Conservation (phyloP, 2,797 vertebrate species). For the Galago senegalensis region DNA sequence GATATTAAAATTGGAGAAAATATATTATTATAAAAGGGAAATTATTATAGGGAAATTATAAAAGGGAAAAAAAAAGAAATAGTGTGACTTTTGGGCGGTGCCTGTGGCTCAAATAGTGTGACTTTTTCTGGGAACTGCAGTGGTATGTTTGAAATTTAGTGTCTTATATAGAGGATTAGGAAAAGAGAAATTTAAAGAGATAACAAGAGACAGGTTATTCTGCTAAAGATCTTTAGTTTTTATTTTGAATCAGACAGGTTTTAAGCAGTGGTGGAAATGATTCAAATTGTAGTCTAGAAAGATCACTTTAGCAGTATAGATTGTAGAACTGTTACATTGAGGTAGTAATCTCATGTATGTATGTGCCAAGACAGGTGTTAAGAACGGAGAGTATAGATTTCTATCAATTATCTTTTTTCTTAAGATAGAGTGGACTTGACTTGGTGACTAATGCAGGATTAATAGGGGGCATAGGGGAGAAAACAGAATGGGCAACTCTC, state of each 20-base stretch:
- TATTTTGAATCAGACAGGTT: slow-evolving; percentile 29
- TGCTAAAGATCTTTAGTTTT: slow-evolving; percentile 29
- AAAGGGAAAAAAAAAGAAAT: neutral
- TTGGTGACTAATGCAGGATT: neutral
- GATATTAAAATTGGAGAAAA: too few species aligned
- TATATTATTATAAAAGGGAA: too few species aligned
- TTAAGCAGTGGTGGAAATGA: slow-evolving; percentile 22
- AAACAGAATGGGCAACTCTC: neutral
- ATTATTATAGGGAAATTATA: too few species aligned
- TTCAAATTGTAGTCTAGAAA: slow-evolving; percentile 12
- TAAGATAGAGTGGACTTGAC: neutral
- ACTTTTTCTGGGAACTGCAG: neutral
- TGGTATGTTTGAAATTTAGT: slow-evolving; percentile 35
- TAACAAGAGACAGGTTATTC: neutral
- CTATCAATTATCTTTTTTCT: neutral
- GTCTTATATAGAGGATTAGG: neutral
- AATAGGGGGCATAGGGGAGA: neutral
- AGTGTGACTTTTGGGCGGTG: too few species aligned
- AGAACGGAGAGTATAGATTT: neutral
- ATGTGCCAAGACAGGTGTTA: neutral
- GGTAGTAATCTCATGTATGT: neutral
- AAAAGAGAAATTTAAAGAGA: slow-evolving; percentile 1
- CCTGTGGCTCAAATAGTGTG: neutral
- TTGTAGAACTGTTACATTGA: neutral
- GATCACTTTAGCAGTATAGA: neutral